These are phyloP conservation scores for Pachypanchax playfairii DNA, from an alignment of 2,113 vertebrate genomes.

Conservation along the genomic window DNA sequence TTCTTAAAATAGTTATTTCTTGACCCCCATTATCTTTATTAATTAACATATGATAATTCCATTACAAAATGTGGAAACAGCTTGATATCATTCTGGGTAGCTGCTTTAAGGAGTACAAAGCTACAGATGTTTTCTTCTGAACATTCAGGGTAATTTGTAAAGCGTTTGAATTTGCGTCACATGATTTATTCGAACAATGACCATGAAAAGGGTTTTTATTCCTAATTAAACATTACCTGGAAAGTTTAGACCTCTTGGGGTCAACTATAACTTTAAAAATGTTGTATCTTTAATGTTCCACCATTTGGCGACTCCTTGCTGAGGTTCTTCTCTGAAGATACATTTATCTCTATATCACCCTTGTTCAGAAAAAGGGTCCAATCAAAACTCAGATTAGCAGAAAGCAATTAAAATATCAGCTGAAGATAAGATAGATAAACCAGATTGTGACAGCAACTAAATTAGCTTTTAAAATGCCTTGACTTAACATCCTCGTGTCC, in stretches of 20 bases:
- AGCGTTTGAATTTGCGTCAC: neutral
- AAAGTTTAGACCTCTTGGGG: neutral
- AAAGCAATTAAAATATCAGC: slow-evolving; percentile 22
- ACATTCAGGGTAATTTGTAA: neutral
- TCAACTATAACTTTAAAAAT: neutral
- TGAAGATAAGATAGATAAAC: slow-evolving; percentile 31
- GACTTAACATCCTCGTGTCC: neutral
- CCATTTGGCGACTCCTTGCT: no score
- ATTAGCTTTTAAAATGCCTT: neutral
- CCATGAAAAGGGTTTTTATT: neutral
- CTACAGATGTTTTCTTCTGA: neutral
- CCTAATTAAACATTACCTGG: neutral
- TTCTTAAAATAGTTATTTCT: neutral
- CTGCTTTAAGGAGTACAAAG: neutral
- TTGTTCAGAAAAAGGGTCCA: neutral
- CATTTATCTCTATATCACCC: neutral
- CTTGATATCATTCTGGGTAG: no score
- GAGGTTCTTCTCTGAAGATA: neutral
- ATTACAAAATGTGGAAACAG: no score
- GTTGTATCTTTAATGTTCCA: neutral
- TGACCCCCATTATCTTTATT: neutral
- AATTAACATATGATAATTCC: no score
- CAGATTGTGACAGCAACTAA: slow-evolving; percentile 1
- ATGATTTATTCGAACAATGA: neutral
- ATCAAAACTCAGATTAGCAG: slow-evolving; percentile 20